Conservation (phyloP, 2,888 invertebrate species). For the Drosophila flavopinicola region DNA sequence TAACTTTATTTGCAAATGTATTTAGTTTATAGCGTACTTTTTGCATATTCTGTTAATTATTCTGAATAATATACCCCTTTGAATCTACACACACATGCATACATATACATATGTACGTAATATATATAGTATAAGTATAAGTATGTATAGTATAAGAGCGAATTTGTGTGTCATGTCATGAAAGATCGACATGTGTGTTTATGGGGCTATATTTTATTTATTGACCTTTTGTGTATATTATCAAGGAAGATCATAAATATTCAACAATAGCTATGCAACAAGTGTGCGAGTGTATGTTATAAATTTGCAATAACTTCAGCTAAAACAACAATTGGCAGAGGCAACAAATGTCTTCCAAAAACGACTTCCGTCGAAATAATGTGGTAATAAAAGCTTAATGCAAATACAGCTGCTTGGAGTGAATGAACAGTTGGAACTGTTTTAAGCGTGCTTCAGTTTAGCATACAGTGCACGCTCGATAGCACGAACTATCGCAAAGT, state of each 20-base stretch:
- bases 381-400: not conserved
- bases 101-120: no score
- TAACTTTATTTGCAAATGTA: no score
- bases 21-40: no score
- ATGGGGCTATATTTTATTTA: slow-evolving; percentile 36
- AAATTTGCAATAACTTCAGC: slow-evolving; percentile 39
- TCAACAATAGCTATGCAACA: slow-evolving; percentile 23
- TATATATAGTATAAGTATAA: no score
- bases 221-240: slow-evolving; percentile 32
- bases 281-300: slow-evolving; percentile 29
- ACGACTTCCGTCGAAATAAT: slow-evolving; percentile 21
- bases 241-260: slow-evolving; percentile 44
- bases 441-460: no score
- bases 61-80: not conserved
- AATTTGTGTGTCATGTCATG: slow-evolving; percentile 31
- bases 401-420: no score
- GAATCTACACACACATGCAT: no score
- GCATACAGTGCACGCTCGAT: no score
- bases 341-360: slow-evolving; percentile 6
- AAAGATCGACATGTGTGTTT: slow-evolving; percentile 54
- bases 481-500: no score
- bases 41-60: no score
- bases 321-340: slow-evolving; percentile 29
- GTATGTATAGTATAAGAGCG: no score
- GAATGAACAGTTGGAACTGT: no score